These are phyloP conservation scores for Agrochola circellaris DNA, from an alignment of 2,888 invertebrate species.

Conservation along the genomic window DNA sequence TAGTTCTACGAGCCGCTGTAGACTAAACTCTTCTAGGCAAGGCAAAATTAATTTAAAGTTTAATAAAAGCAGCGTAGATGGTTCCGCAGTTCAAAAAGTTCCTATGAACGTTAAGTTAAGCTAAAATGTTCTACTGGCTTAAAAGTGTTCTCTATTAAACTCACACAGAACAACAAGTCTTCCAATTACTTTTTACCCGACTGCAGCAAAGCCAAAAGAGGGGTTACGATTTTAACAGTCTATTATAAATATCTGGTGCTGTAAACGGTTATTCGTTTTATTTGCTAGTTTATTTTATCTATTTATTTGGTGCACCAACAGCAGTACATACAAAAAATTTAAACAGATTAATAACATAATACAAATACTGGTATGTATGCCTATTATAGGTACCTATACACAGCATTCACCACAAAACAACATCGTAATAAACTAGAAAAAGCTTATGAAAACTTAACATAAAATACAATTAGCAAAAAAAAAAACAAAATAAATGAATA, in stretches of 20 bases:
- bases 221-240: neutral
- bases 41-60: constrained; percentile 30
- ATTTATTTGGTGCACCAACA: too few species aligned
- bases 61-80: constrained; percentile 12
- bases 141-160: neutral
- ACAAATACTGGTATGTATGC: too few species aligned
- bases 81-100: constrained; percentile 7
- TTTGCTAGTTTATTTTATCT: neutral
- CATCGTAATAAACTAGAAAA: too few species aligned
- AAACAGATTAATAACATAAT: too few species aligned
- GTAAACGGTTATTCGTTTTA: neutral
- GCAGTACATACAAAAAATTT: too few species aligned
- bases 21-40: constrained; percentile 10
- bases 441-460: too few species aligned
- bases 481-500: too few species aligned
- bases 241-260: neutral
- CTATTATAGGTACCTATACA: too few species aligned
- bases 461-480: too few species aligned
- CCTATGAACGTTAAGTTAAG: neutral
- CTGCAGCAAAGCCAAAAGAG: neutral
- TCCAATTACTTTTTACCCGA: neutral
- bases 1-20: constrained; percentile 4
- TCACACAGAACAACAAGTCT: neutral
- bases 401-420: too few species aligned
- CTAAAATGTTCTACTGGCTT: neutral